Evolutionary conservation across 2,797 vertebrate genomes (phyloP), one percentile per base, ranked within the genome.

Genomic region (Malurus leucopterus): DNA sequence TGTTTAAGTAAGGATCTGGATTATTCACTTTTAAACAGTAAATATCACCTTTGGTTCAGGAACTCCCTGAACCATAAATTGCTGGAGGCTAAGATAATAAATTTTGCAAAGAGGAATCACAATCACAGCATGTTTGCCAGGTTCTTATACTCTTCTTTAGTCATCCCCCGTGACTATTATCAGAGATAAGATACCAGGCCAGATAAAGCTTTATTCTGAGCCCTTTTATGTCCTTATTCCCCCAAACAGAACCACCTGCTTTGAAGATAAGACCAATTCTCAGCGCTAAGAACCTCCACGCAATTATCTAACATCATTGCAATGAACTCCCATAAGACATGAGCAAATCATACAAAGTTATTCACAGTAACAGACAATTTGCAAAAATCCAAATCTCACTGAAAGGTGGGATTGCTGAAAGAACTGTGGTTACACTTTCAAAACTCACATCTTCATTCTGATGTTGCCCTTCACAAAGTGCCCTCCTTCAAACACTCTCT

Each of bases 41-140:
- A 93, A 78, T 81, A 92, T 34, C 81, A 86, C 89, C 86, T 92
- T 71, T 84, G 75, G 57, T 84, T 86, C 75, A 88, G 78, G 36
- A 76, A 84, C n/a, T 94, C 88, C 68, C 88, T 79, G 78, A 91
- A 90, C 73, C 70, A 55, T 85, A 87, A 85, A 77, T 75, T 94
- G 91, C 91, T 72, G 36, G 51, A 94, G 94, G 94, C 87, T 49
- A 87, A 87, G 55, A 71, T 65, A 83, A 89, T 81, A 87, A 85
- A 89, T 90, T 93, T 94, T 89, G 70, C 82, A 87, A 91, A 77
- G 82, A 74, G 81, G 54, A 80, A 92, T 71, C 81, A 84, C 47
- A 83, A 77, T 87, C 82, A 80, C 75, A 77, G 67, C 38, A 75
- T 51, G 51, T 88, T 72, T 75, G 38, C 63, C 53, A 82, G 65